Percentiles rank a stretch among this genome's conserved stretches.
phyloP scores from a whole-genome alignment of 2,797 vertebrate species.

The Pogoniulus pusillus region DNA sequence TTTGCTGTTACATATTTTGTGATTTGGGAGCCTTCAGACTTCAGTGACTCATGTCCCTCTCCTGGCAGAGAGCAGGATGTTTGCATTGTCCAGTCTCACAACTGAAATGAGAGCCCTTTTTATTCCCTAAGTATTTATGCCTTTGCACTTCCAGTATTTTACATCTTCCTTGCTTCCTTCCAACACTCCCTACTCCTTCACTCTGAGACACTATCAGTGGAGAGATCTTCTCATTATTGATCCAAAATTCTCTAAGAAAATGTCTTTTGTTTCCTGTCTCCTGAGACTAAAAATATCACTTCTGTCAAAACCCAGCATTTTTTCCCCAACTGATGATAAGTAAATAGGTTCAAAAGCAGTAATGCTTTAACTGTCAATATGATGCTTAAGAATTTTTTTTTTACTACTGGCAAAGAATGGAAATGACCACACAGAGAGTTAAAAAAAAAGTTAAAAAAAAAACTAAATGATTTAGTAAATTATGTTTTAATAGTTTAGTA shows the following conservation, averaged over 20 bases:
- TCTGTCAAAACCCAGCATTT: neutral
- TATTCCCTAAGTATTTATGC: neutral
- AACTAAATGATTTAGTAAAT: neutral
- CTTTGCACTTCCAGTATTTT: neutral
- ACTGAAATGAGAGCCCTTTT: neutral
- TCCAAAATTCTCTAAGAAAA: neutral
- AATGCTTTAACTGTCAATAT: neutral
- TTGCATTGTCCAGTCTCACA: neutral
- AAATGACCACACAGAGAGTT: neutral
- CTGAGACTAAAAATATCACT: neutral
- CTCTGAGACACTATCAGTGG: neutral
- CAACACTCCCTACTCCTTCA: neutral
- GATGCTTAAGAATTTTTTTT: neutral
- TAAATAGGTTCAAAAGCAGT: neutral
- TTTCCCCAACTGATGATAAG: neutral
- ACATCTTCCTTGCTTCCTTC: neutral
- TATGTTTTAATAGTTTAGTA: neutral
- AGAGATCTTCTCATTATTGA: neutral
- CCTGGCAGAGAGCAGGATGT: neutral
- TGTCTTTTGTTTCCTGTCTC: neutral
- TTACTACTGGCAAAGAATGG: neutral
- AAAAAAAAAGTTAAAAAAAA: neutral
- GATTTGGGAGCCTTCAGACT: neutral
- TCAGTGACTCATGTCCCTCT: accelerated
- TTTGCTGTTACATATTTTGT: neutral